These are phyloP conservation scores for Acheta domesticus DNA, from an alignment of 2,888 invertebrate species.

Conservation along the genomic window DNA sequence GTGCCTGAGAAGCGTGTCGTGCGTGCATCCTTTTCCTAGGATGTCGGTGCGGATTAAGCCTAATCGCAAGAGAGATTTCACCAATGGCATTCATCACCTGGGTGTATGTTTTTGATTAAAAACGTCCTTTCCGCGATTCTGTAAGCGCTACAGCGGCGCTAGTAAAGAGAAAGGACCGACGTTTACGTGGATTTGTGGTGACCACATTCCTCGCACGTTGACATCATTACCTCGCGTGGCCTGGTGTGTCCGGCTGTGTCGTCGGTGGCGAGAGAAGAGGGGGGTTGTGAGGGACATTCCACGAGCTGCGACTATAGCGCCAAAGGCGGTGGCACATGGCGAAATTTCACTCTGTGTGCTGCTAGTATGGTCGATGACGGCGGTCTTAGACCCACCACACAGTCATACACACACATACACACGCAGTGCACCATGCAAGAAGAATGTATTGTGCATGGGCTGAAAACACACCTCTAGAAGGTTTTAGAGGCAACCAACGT, in stretches of 20 bases:
- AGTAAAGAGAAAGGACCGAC: not conserved
- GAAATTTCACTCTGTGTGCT: too few relatives aligned
- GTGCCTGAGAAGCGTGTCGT: too few relatives aligned
- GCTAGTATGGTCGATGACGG: not conserved
- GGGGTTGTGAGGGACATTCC: too few relatives aligned
- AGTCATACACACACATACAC: not conserved
- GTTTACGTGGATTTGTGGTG: not conserved
- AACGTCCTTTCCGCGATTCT: not conserved
- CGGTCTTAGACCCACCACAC: not conserved
- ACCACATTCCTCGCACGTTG: slow-evolving; percentile 4
- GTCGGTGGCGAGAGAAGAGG: too few relatives aligned
- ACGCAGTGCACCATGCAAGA: not conserved
- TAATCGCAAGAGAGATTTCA: not conserved
- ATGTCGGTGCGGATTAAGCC: not conserved
- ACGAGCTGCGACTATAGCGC: too few relatives aligned
- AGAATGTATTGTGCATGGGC: too few relatives aligned
- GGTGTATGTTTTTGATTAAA: not conserved
- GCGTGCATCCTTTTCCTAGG: too few relatives aligned
- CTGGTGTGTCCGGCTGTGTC: not conserved
- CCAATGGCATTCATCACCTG: not conserved
- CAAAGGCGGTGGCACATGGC: too few relatives aligned
- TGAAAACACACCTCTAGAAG: too few relatives aligned
- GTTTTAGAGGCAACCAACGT: too few relatives aligned
- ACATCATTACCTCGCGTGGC: not conserved
- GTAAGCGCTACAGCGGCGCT: not conserved